Evolutionary conservation across 2,113 vertebrate genomes (phyloP), one percentile per base, ranked within the genome.

Genomic region (Rhineura floridana): DNA sequence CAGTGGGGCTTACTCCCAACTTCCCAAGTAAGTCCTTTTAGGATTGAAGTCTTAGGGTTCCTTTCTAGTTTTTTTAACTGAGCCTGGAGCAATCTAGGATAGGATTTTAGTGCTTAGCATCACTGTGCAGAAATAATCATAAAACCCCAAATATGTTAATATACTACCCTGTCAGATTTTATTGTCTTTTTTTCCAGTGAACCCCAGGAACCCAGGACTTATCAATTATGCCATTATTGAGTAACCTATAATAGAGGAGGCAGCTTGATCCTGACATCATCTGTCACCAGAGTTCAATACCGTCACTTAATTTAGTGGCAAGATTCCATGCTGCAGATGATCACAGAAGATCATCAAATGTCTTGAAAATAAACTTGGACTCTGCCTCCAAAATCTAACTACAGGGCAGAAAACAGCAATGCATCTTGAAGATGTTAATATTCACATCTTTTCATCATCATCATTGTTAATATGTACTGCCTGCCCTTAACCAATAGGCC

Each of bases 181-280:
- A 33, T 79, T 86, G 44, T 48, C n/a, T 91, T 72, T 59, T 5
- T 6, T 73, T 90, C 83, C 42, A 88, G 48, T 89, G 50, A 87
- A 39, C 55, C 86, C 89, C 28, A 88, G 69, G 59, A 83, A 85
- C 89, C 28, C 73, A 92, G 85, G 81, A 42, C 0, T 0, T 11
- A 87, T 25, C 69, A 89, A 93, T 93, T 91, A 93, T 2, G 10
- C 65, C 48, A 0, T 0, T 87, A 82, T 2, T 11, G 77, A 91
- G 87, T 87, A 91, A 79, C 82, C 91, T 85, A 85, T 83, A 21
- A 73, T 85, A 89, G 76, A 88, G 88, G 62, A 91, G 59, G n/a
- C 91, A 94, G 91, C 92, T 93, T 89, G 59, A 88, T 93, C 93
- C 92, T 93, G 72, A 85, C 90, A 50, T 72, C 90, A 33, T 76